Evolutionary conservation across 2,113 vertebrate species (phyloP), one percentile per base, ranked within the genome.

Genomic region (Trinectes maculatus): DNA sequence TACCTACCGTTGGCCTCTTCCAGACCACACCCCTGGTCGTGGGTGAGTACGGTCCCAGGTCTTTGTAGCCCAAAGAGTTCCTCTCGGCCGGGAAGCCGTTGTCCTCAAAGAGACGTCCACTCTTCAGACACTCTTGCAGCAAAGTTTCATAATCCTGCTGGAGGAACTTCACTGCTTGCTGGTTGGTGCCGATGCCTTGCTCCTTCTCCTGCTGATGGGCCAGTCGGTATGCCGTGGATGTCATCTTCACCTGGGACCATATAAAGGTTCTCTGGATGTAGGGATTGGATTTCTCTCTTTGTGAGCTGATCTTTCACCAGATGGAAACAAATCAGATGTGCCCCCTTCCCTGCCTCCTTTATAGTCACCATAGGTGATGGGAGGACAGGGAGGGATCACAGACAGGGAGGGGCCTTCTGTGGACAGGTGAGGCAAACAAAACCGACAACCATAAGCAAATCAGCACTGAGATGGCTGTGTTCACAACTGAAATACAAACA

Each of bases 131-230:
- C 44, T 91, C 86, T 16, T 80, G 84, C 37, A 79, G 90, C 59
- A 98, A 84, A 22, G 48, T 48, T 77, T 95, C 86, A 0, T 92
- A 98, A 85, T 96, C 94, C 87, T 99, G 95, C 22, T 89, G 68
- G 59, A 90, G 39, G 70, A 95, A 95, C 54, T 92, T 95, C 64
- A 94, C 54, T 0, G 94, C 93, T 0, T 91, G 89, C 40, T 80
- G 44, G 10, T 85, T 92, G 56, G 93, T 93, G 5, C 95, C 95
- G 0, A 95, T 76, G 1, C 94, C 94, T 0, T 77, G 63, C 0
- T 82, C 68, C 0, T 52, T 83, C 0, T 87, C 82, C n/a, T 86
- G 62, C 40, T 90, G 80, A 53, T 55, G 92, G 61, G 88, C 82
- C 0, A 94, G 22, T 1, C 81, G 74, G 0, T 43, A 49, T 63